These are phyloP conservation scores for Pogonocichla stellata DNA, from an alignment of 2,113 vertebrate genomes.

Conservation along the genomic window DNA sequence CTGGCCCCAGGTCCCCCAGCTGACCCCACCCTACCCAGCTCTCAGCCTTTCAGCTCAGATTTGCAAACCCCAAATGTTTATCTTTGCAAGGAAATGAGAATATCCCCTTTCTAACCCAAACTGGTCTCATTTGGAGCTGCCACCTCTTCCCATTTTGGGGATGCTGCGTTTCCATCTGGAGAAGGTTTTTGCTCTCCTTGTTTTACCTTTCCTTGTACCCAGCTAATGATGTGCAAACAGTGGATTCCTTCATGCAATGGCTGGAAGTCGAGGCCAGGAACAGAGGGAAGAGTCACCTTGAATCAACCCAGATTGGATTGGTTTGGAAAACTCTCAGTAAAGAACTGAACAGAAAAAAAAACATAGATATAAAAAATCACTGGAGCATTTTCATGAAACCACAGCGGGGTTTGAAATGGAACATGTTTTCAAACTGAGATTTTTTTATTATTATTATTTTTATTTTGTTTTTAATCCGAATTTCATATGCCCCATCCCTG, in stretches of 20 bases:
- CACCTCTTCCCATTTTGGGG: not conserved
- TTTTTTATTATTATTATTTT: not conserved
- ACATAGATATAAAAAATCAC: not conserved
- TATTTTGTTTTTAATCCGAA: not conserved
- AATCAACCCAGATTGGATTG: not conserved
- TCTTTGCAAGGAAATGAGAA: not conserved
- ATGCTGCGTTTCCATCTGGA: not conserved
- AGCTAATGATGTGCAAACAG: not conserved
- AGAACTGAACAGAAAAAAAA: not conserved
- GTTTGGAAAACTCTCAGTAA: conserved; percentile 12
- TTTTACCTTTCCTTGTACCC: not conserved
- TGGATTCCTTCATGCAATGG: not conserved
- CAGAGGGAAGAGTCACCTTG: not conserved
- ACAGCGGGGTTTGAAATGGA: not conserved
- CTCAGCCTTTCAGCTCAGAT: not conserved
- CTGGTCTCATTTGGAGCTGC: not conserved
- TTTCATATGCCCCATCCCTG: not conserved
- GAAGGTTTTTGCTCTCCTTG: not conserved
- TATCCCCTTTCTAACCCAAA: not conserved
- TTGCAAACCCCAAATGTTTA: not conserved
- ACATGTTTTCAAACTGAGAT: not conserved
- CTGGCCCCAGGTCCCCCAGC: not conserved
- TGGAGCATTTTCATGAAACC: not conserved
- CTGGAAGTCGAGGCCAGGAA: not conserved
- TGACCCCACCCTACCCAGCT: rapidly evolving